A percentile compares a stretch with the other conserved stretches of the same genome.
Conservation (phyloP, 2,888 invertebrate genomes). For the Agrochola lota region DNA sequence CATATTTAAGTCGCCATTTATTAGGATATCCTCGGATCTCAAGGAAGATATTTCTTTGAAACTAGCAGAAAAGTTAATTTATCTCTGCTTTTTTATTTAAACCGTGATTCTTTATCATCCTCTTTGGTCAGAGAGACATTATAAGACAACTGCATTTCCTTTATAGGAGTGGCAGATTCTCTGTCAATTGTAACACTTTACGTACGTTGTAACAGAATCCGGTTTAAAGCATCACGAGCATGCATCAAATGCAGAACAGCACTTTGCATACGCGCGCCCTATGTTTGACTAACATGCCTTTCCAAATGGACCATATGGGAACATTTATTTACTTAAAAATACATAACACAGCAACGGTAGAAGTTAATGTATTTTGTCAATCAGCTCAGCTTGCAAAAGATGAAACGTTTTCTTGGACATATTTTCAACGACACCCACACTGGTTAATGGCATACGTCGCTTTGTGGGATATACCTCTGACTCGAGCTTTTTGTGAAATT, state of each 20-base stretch:
- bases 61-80: too few species aligned
- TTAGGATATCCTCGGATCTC: neutral
- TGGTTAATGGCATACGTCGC: too few species aligned
- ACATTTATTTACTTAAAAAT: conserved; percentile 48
- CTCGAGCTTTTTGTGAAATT: too few species aligned
- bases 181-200: conserved; percentile 31
- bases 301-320: conserved; percentile 58
- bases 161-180: too few species aligned
- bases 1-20: neutral
- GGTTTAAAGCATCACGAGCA: conserved; percentile 67
- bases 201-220: conserved; percentile 69
- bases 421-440: neutral
- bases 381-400: neutral
- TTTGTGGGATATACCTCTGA: too few species aligned
- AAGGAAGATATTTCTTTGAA: too few species aligned
- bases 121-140: neutral
- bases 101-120: too few species aligned
- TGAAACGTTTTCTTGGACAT: neutral
- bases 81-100: too few species aligned
- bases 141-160: neutral
- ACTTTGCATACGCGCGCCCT: conserved; percentile 76
- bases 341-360: neutral
- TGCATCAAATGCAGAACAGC: conserved; percentile 79
- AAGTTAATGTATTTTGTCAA: conserved; percentile 36
- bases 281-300: conserved; percentile 78